Percentiles rank a stretch among this genome's conserved stretches.
Conservation (phyloP, 2,113 vertebrate genomes). For the Polypterus senegalus region DNA sequence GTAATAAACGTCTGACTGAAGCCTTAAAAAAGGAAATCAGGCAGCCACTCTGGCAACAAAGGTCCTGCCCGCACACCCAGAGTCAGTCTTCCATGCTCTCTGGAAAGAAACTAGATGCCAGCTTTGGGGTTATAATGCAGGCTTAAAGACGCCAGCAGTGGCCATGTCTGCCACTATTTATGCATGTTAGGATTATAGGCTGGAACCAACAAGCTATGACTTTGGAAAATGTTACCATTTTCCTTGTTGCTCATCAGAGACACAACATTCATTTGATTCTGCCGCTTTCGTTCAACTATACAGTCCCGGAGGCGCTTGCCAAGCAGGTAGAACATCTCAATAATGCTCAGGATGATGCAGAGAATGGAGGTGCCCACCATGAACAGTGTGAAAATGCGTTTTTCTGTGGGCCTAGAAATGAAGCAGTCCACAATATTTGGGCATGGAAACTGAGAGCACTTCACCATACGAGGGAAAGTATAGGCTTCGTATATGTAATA, state of each 20-base stretch:
- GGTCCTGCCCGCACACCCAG: too few species aligned
- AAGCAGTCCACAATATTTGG: slow-evolving; percentile 88
- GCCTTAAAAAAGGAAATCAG: too few species aligned
- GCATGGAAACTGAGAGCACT: slow-evolving; percentile 66
- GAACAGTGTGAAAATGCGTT: slow-evolving; percentile 88
- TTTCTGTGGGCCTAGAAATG: slow-evolving; percentile 82
- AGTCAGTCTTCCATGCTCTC: too few species aligned
- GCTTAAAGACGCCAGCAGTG: too few species aligned
- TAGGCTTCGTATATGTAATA: slow-evolving; percentile 72
- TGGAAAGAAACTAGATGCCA: too few species aligned
- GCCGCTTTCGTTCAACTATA: not conserved
- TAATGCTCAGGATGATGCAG: slow-evolving; percentile 69
- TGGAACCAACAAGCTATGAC: slow-evolving; percentile 11
- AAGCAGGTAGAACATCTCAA: slow-evolving; percentile 72
- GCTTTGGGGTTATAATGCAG: too few species aligned
- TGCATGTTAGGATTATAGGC: too few species aligned
- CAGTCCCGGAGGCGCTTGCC: slow-evolving; percentile 60
- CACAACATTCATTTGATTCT: slow-evolving; percentile 16
- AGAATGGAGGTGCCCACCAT: slow-evolving; percentile 70
- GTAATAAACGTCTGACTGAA: too few species aligned
- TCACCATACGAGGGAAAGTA: slow-evolving; percentile 66
- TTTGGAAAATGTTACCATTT: slow-evolving; percentile 22
- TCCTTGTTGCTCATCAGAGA: slow-evolving; percentile 26
- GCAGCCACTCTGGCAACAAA: too few species aligned
- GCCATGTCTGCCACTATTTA: too few species aligned